These are phyloP conservation scores for Phlogophora meticulosa DNA, from an alignment of 2,888 invertebrate species.

Conservation along the genomic window DNA sequence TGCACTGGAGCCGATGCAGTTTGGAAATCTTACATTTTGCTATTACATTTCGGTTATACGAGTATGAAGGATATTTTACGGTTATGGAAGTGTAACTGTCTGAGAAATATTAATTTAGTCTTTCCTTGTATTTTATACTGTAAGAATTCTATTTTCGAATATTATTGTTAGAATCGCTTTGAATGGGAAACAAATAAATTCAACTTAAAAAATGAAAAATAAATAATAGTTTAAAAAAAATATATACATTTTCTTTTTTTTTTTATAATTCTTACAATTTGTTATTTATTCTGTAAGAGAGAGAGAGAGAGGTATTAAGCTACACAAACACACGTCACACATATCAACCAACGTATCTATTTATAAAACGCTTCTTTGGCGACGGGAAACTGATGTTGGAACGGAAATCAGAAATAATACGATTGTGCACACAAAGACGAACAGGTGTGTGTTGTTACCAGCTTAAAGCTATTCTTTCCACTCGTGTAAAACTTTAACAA, in stretches of 20 bases:
- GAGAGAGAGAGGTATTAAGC: background rate
- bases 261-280: background rate
- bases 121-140: background rate
- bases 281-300: background rate
- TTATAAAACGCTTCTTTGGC: slow-evolving; percentile 11
- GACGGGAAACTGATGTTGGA: slow-evolving; percentile 21
- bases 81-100: background rate
- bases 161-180: too few species aligned
- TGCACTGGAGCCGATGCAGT: slow-evolving; percentile 47
- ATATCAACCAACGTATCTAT: slow-evolving; percentile 3
- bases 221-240: too few species aligned
- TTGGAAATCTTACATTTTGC: slow-evolving; percentile 37
- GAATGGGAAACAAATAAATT: too few species aligned
- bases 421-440: slow-evolving; percentile 26
- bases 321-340: background rate
- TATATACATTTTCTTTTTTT: too few species aligned
- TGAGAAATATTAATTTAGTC: background rate
- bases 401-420: slow-evolving; percentile 42
- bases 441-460: slow-evolving; percentile 9
- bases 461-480: background rate
- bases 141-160: too few species aligned
- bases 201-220: too few species aligned
- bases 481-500: slow-evolving; percentile 9
- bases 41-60: slow-evolving; percentile 17
- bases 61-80: slow-evolving; percentile 5